These are phyloP conservation scores for Herminia tarsipennalis DNA, from an alignment of 2,888 invertebrate species.

Conservation along the genomic window DNA sequence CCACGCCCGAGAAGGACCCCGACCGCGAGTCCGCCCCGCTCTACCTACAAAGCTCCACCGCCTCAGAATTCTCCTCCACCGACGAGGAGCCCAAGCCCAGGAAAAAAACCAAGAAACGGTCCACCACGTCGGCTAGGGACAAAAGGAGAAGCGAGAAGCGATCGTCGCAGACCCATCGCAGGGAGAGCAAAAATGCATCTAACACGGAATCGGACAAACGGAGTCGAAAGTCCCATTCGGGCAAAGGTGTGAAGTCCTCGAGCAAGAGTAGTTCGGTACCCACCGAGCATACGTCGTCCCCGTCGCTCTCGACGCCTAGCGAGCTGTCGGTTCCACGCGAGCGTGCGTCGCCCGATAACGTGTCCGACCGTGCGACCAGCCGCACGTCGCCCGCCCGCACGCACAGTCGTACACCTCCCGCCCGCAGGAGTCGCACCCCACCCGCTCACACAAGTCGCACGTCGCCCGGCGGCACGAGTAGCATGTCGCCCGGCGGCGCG, in stretches of 20 bases:
- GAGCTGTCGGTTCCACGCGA: conserved; percentile 1
- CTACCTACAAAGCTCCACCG: conserved; percentile 20
- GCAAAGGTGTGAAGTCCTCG: conserved; percentile 69
- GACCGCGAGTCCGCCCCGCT: conserved; percentile 10
- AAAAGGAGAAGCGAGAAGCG: conserved; percentile 46
- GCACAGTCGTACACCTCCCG: too few relatives aligned
- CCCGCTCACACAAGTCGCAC: conserved; percentile 1
- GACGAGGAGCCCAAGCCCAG: conserved; percentile 8
- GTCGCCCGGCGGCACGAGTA: conserved; percentile 29
- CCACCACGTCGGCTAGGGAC: conserved; percentile 36
- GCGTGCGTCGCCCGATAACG: not conserved
- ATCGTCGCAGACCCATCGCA: conserved; percentile 44
- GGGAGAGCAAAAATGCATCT: conserved; percentile 28
- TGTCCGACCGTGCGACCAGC: not conserved
- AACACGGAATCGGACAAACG: conserved; percentile 43
- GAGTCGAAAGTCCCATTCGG: conserved; percentile 61
- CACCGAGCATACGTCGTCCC: not conserved
- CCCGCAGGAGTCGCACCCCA: not conserved
- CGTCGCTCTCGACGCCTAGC: not conserved
- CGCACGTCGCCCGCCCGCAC: not conserved
- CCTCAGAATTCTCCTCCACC: conserved; percentile 28
- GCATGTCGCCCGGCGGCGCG: too few relatives aligned
- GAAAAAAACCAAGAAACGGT: conserved; percentile 46
- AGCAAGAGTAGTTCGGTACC: conserved; percentile 30
- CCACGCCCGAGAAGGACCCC: conserved; percentile 10